Conservation (phyloP, 2,888 invertebrate species). For the Mellilla xanthometata region DNA sequence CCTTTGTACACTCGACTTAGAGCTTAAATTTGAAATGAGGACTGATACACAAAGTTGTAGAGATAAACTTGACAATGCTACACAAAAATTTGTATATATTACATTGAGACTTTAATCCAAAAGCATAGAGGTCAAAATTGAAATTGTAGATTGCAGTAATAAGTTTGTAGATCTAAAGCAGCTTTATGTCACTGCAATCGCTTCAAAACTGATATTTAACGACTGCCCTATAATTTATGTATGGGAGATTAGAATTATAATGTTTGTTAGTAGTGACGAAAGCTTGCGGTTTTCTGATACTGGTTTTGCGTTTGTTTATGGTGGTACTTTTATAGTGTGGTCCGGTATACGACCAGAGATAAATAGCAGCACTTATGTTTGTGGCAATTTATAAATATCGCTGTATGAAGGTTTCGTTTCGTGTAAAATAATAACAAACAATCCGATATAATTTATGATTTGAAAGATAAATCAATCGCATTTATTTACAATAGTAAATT, state of each 20-base stretch:
- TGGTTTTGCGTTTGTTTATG: constrained; percentile 35
- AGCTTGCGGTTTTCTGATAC: constrained; percentile 47
- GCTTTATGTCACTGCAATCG: constrained; percentile 70
- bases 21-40: constrained; percentile 30
- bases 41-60: constrained; percentile 39
- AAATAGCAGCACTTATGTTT: neutral
- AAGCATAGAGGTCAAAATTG: constrained; percentile 33
- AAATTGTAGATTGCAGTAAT: constrained; percentile 30
- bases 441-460: too few species aligned
- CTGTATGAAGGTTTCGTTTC: too few species aligned
- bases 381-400: too few species aligned
- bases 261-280: constrained; percentile 60
- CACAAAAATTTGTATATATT: constrained; percentile 11
- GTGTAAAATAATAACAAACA: too few species aligned
- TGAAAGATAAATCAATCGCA: too few species aligned
- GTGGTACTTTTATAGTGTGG: constrained; percentile 16
- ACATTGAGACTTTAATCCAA: constrained; percentile 36
- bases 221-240: constrained; percentile 68
- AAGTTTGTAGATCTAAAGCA: constrained; percentile 52
- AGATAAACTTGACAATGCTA: constrained; percentile 19
- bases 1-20: constrained; percentile 37
- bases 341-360: constrained; percentile 5
- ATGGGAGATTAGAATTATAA: constrained; percentile 69
- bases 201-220: constrained; percentile 74
- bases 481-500: too few species aligned